Evolutionary conservation across 2,797 vertebrate species (phyloP).

Genomic region (Smutsia gigantea): DNA sequence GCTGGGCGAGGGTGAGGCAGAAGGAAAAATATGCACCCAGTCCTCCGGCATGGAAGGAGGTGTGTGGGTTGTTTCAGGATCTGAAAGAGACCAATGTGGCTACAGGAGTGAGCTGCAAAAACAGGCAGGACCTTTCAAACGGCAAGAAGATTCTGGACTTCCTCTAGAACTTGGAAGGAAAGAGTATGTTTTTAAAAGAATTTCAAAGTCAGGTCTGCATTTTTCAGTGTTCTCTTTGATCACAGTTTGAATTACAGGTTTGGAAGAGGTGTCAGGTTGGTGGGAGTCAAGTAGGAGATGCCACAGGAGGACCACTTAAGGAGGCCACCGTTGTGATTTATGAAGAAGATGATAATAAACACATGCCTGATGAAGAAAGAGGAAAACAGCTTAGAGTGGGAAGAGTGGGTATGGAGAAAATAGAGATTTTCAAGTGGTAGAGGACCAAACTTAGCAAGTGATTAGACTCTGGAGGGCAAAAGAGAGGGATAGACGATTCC

Average conservation of each 20-base stretch:
- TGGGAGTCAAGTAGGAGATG: neutral
- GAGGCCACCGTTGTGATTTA: neutral
- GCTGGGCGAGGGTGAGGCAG: neutral
- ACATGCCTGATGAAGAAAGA: neutral
- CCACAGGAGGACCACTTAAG: neutral
- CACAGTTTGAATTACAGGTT: neutral
- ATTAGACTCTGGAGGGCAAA: neutral
- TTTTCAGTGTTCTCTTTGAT: neutral
- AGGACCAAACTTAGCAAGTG: neutral
- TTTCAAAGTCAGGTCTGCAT: neutral
- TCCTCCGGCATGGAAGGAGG: neutral
- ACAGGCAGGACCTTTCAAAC: neutral
- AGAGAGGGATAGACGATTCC: neutral
- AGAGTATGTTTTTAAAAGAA: neutral
- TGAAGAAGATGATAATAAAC: neutral
- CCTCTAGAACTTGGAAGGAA: neutral
- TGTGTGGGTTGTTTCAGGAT: neutral
- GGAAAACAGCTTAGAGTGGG: neutral
- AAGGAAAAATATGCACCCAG: accelerated
- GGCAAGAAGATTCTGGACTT: neutral
- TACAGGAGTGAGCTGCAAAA: neutral
- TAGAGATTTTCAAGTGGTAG: neutral
- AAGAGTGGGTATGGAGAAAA: neutral
- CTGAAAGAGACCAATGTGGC: neutral
- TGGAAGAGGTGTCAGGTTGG: neutral